Evolutionary conservation across 1,140 invertebrate genomes (phyloP).

Genomic region (Rhyzopertha dominica): DNA sequence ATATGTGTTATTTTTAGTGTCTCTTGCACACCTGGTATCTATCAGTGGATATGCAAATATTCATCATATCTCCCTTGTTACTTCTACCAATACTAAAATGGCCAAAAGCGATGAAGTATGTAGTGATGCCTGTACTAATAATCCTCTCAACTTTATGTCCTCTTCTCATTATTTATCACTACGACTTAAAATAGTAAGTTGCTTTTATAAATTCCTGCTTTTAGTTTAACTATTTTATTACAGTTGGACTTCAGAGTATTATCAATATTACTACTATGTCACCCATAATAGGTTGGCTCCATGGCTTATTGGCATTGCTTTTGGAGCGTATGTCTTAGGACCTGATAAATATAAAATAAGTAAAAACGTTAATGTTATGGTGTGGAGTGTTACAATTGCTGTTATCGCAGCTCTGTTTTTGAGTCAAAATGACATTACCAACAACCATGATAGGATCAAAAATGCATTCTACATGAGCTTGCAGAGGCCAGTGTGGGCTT

Average conservation of each 20-base stretch:
- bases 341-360: too few relatives aligned
- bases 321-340: too few relatives aligned
- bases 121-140: too few relatives aligned
- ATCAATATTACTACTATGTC: too few relatives aligned
- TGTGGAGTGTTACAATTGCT: slow-evolving; percentile 1
- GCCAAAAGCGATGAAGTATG: not conserved
- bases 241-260: too few relatives aligned
- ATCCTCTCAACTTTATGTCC: too few relatives aligned
- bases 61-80: slow-evolving; percentile 50
- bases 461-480: slow-evolving; percentile 6
- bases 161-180: too few relatives aligned
- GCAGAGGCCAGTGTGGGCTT: slow-evolving; percentile 2
- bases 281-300: slow-evolving; percentile 9
- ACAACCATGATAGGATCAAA: slow-evolving; percentile 4
- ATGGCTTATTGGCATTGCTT: not conserved
- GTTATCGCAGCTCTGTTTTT: slow-evolving; percentile 2
- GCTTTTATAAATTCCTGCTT: too few relatives aligned
- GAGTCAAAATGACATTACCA: not conserved
- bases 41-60: slow-evolving; percentile 67
- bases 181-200: too few relatives aligned
- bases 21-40: slow-evolving; percentile 48
- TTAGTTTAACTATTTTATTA: not conserved
- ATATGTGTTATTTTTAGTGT: too few relatives aligned
- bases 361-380: too few relatives aligned
- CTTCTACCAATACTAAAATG: slow-evolving; percentile 39